Base-by-base conservation (phyloP, 1,140 invertebrate species). In the Drosophila gunungcola region DNA sequence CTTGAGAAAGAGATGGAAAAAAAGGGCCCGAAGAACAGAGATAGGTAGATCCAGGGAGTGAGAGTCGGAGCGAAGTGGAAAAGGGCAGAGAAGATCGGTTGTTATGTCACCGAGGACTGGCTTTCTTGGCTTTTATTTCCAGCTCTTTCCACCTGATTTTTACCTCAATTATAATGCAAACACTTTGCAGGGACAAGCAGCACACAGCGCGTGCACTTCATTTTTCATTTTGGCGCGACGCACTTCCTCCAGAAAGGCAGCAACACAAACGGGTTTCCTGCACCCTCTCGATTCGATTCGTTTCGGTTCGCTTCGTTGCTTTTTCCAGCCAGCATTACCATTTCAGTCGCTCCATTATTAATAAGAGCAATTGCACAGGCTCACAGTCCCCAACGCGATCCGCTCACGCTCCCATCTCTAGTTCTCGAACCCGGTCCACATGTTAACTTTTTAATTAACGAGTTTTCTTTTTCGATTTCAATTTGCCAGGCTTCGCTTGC, bases 391-490 rank as follows among this genome's bases (percentile, higher is more conserved):
- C 36, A 39, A n/a, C 64, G 55, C 64, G 34, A 41, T 34, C 13
- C 16, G 12, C 43, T 57, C 68, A 70, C 68, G 68, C 29, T 10
- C 21, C 25, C 68, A 72, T 70, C 68, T 13, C 51, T 48, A 54
- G 36, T 68, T 65, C 60, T 49, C 64, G 64, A 12, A 55, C 60
- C 55, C 46, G 62, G 38, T 49, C 46, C 56, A 48, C 65, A 88
- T 91, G 88, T 91, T 91, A 91, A 91, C 88, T 91, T 91, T 91
- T 91, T 91, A 91, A 91, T 91, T 91, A 91, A 91, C 89, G 89
- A 91, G 89, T 91, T 91, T 91, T 91, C 89, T 89, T 91, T 86
- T 91, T 91, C 89, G 89, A 89, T 91, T 91, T 91, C 89, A 91
- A 91, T 90, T 90, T 90, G 86, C 86, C 79, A 80, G 67, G 68